Evolutionary conservation across 1,140 invertebrate genomes (phyloP).

Genomic region (Atta colombica): DNA sequence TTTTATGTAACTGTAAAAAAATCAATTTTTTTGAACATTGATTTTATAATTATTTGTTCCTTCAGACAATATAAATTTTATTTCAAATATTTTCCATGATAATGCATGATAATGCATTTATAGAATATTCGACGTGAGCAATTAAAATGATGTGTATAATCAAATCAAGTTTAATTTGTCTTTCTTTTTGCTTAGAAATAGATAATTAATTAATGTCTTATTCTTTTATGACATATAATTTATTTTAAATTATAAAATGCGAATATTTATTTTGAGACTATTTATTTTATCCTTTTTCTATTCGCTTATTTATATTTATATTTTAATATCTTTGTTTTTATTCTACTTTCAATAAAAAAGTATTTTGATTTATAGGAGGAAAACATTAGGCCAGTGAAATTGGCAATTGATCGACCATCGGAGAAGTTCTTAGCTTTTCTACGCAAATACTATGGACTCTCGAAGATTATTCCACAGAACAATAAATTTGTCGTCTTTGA

Average conservation of each 20-base stretch:
- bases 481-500: constrained; percentile 96
- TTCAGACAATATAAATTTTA: no score
- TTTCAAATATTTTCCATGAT: no score
- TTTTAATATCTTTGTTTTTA: not conserved
- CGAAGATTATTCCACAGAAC: constrained; percentile 91
- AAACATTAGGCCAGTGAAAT: constrained; percentile 89
- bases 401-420: constrained; percentile 96
- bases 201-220: no score
- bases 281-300: not conserved
- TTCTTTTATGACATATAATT: no score
- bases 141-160: no score
- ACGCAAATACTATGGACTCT: constrained; percentile 93
- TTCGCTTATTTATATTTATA: not conserved
- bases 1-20: no score
- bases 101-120: no score
- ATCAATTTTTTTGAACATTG: no score
- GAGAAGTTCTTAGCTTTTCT: constrained; percentile 95
- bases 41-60: no score
- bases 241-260: not conserved
- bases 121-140: no score
- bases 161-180: no score
- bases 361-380: constrained; percentile 88
- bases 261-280: not conserved
- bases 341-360: not conserved
- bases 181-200: no score